Conservation (phyloP, 2,888 invertebrate species). For the Maniola hyperantus region DNA sequence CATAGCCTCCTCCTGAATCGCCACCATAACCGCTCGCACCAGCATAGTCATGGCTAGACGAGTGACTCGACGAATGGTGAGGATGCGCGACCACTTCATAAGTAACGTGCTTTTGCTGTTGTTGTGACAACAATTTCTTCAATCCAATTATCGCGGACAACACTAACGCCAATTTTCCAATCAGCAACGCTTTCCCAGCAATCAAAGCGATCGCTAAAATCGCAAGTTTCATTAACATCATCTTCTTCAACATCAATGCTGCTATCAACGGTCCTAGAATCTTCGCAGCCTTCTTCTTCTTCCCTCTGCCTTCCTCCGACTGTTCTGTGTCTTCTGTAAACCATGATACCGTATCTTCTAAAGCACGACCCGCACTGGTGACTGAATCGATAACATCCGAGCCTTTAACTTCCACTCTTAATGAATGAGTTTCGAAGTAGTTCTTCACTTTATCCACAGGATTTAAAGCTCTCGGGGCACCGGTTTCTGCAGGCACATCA, state of each 20-base stretch:
- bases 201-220: conserved; percentile 92
- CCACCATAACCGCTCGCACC: conserved; percentile 86
- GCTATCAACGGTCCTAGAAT: conserved; percentile 90
- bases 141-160: conserved; percentile 92
- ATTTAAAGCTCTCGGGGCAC: conserved; percentile 89
- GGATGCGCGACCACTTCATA: conserved; percentile 94
- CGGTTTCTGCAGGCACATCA: conserved; percentile 87
- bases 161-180: conserved; percentile 93
- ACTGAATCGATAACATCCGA: conserved; percentile 91
- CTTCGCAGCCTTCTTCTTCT: conserved; percentile 92
- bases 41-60: conserved; percentile 86
- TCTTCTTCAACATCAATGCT: conserved; percentile 89
- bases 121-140: conserved; percentile 89
- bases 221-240: conserved; percentile 89
- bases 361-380: conserved; percentile 89
- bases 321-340: conserved; percentile 84
- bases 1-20: conserved; percentile 81
- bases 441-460: conserved; percentile 87
- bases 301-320: conserved; percentile 88
- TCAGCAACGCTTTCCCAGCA: conserved; percentile 92
- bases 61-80: conserved; percentile 87
- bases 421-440: conserved; percentile 90
- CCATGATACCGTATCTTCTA: conserved; percentile 87
- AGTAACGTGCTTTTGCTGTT: conserved; percentile 89
- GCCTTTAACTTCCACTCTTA: conserved; percentile 93